These are phyloP conservation scores for Aegithalos caudatus DNA, from an alignment of 2,113 vertebrate species.

Conservation along the genomic window DNA sequence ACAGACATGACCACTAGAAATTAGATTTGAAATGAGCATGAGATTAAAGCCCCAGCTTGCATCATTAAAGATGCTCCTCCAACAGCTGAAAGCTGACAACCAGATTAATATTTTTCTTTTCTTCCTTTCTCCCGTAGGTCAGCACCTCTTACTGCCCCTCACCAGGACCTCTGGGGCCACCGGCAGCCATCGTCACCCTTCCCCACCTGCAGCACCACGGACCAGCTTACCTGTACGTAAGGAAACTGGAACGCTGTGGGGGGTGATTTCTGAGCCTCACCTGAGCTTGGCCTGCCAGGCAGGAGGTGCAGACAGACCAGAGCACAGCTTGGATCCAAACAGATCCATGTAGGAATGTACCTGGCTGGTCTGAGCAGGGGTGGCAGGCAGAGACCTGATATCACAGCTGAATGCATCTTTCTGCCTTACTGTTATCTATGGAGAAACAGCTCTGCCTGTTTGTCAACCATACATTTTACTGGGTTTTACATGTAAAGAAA, in stretches of 20 bases:
- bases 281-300: fast-evolving
- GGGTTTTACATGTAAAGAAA: neutral
- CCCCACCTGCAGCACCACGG: slow-evolving; percentile 73
- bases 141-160: slow-evolving; percentile 41
- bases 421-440: neutral
- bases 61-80: neutral
- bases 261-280: fast-evolving
- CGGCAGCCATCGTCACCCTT: slow-evolving; percentile 63
- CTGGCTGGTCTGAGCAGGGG: neutral
- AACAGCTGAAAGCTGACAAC: neutral
- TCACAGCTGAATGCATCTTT: neutral
- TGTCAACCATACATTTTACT: neutral
- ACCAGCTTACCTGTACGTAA: slow-evolving; percentile 74
- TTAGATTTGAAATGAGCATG: neutral
- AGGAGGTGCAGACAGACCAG: neutral
- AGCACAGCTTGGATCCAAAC: neutral
- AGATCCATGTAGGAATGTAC: fast-evolving
- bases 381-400: neutral
- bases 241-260: fast-evolving
- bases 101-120: neutral
- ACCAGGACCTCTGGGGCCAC: slow-evolving; percentile 51
- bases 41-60: neutral
- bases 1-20: neutral
- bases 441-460: neutral
- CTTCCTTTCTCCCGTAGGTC: slow-evolving; percentile 47